These are phyloP conservation scores for Neodiprion virginianus DNA, from an alignment of 1,140 invertebrate genomes.

Conservation along the genomic window DNA sequence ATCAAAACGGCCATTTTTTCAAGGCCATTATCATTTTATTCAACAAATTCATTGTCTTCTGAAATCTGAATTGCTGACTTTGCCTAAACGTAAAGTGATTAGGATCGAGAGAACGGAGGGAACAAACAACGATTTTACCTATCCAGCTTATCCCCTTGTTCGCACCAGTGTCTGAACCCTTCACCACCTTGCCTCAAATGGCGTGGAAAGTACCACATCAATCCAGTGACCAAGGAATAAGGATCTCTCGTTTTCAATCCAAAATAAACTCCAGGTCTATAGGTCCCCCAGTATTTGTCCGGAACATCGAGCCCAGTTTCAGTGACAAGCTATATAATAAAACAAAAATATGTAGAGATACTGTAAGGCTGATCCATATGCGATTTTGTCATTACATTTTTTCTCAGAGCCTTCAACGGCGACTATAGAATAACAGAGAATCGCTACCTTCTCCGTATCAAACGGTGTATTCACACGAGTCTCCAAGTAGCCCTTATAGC, in stretches of 20 bases:
- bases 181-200: conserved; percentile 69
- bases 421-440: conserved; percentile 18
- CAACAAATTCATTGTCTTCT: no score
- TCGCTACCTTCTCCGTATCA: conserved; percentile 73
- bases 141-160: conserved; percentile 84
- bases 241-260: conserved; percentile 90
- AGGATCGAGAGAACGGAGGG: no score
- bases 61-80: no score
- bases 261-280: conserved; percentile 88
- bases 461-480: conserved; percentile 89
- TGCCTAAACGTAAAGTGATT: no score
- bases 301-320: conserved; percentile 74
- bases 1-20: no score
- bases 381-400: no score
- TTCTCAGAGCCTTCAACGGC: no score
- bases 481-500: conserved; percentile 83
- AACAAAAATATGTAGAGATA: conserved; percentile 21
- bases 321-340: conserved; percentile 68
- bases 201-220: conserved; percentile 96
- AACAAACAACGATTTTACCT: conserved; percentile 56
- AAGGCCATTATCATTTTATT: no score
- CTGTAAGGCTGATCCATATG: conserved; percentile 10
- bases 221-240: conserved; percentile 85
- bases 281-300: conserved; percentile 91
- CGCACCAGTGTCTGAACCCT: conserved; percentile 89